phyloP scores from a whole-genome alignment of 2,888 invertebrate genomes.

The Heliconius hortense region DNA sequence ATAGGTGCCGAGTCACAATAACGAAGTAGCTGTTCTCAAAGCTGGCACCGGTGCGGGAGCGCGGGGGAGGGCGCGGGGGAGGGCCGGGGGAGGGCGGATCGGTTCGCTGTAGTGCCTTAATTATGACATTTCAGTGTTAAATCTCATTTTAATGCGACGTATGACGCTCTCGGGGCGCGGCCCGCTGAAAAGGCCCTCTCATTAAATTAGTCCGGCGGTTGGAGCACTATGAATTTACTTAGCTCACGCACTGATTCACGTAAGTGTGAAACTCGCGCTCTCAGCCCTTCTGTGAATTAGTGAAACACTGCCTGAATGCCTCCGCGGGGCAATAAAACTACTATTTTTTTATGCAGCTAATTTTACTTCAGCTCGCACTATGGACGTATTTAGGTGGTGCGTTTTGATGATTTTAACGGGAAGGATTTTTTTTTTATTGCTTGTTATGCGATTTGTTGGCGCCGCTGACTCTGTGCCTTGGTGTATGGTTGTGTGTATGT shows the following conservation, averaged over 20 bases:
- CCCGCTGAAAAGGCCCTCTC: slow-evolving; percentile 67
- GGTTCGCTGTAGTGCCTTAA: slow-evolving; percentile 53
- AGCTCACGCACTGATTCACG: slow-evolving; percentile 69
- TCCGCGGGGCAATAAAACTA: slow-evolving; percentile 68
- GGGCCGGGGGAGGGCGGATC: slow-evolving; percentile 29
- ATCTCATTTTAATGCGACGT: slow-evolving; percentile 57
- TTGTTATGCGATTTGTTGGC: slow-evolving; percentile 30
- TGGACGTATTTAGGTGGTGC: slow-evolving; percentile 41
- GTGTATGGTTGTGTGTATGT: slow-evolving; percentile 19
- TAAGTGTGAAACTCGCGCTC: slow-evolving; percentile 77
- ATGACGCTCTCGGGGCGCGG: slow-evolving; percentile 51
- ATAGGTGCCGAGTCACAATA: slow-evolving; percentile 49
- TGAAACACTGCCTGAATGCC: slow-evolving; percentile 70
- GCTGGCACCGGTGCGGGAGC: slow-evolving; percentile 45
- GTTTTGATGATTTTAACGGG: slow-evolving; percentile 37
- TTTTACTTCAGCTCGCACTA: slow-evolving; percentile 52
- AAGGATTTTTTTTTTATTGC: slow-evolving; percentile 14
- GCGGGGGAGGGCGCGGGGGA: slow-evolving; percentile 15
- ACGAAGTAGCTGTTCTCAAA: slow-evolving; percentile 49
- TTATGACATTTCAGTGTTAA: slow-evolving; percentile 60
- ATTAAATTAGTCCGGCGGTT: slow-evolving; percentile 79
- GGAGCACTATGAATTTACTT: slow-evolving; percentile 71
- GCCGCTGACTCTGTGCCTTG: slow-evolving; percentile 7
- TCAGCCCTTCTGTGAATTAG: slow-evolving; percentile 58
- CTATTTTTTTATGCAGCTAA: slow-evolving; percentile 56